Evolutionary conservation across 2,113 vertebrate genomes (phyloP).

Genomic region (Mesocricetus auratus): DNA sequence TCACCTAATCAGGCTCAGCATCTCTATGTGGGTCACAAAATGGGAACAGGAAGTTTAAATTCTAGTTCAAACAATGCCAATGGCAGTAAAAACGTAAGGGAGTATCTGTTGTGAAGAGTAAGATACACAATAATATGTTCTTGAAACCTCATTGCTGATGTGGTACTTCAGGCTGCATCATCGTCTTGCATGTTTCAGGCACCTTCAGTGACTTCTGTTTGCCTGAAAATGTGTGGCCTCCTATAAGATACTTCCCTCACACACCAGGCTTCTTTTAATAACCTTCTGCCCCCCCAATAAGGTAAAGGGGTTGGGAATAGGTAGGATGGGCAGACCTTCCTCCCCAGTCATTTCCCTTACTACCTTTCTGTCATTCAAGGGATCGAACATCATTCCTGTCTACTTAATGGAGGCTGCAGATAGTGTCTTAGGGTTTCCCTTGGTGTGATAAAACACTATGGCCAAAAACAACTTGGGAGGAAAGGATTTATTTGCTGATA

Average conservation of each 20-base stretch:
- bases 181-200: neutral
- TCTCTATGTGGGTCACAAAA: neutral
- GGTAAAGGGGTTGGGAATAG: neutral
- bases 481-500: neutral
- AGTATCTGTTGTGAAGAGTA: neutral
- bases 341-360: neutral
- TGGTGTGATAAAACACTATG: neutral
- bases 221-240: neutral
- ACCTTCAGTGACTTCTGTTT: neutral
- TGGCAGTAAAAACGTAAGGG: neutral
- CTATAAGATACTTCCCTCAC: neutral
- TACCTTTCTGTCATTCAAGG: constrained; percentile 27
- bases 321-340: neutral
- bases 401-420: neutral
- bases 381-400: neutral
- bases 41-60: neutral
- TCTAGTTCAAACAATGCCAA: neutral
- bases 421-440: neutral
- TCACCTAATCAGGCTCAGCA: neutral
- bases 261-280: neutral
- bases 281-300: neutral
- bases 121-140: neutral
- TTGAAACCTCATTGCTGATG: neutral
- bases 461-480: neutral
- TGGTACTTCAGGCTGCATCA: neutral